phyloP scores from a whole-genome alignment of 2,888 invertebrate genomes.

The Campoplex nolae region DNA sequence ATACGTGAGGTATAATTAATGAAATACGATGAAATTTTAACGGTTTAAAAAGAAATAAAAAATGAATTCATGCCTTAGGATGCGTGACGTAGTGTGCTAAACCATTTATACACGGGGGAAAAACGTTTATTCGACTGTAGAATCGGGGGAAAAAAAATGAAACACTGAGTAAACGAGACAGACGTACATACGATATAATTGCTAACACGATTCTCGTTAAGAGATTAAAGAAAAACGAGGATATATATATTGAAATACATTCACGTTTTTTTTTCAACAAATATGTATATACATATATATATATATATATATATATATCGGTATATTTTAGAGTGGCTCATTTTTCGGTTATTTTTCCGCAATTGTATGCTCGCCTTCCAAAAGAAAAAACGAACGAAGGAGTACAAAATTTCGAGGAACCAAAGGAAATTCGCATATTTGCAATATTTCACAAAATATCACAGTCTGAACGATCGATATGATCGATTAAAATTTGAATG shows the following conservation, averaged over 20 bases:
- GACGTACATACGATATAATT: conserved; percentile 56
- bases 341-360: neutral
- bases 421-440: neutral
- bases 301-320: conserved; percentile 16
- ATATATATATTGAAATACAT: conserved; percentile 44
- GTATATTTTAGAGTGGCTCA: conserved; percentile 5
- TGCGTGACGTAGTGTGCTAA: conserved; percentile 79
- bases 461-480: neutral
- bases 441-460: neutral
- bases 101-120: conserved; percentile 75
- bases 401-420: neutral
- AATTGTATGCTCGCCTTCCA: no score
- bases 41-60: conserved; percentile 22
- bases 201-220: conserved; percentile 45
- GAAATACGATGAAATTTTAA: conserved; percentile 59
- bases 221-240: conserved; percentile 30
- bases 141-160: conserved; percentile 21
- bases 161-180: conserved; percentile 46
- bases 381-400: neutral
- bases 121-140: conserved; percentile 60
- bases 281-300: conserved; percentile 30
- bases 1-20: conserved; percentile 48
- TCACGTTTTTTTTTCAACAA: conserved; percentile 34
- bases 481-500: neutral
- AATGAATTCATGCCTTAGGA: conserved; percentile 77